Evolutionary conservation across 2,797 vertebrate species (phyloP), one percentile per base, ranked within the genome.

Genomic region (Pantherophis vulpinus): DNA sequence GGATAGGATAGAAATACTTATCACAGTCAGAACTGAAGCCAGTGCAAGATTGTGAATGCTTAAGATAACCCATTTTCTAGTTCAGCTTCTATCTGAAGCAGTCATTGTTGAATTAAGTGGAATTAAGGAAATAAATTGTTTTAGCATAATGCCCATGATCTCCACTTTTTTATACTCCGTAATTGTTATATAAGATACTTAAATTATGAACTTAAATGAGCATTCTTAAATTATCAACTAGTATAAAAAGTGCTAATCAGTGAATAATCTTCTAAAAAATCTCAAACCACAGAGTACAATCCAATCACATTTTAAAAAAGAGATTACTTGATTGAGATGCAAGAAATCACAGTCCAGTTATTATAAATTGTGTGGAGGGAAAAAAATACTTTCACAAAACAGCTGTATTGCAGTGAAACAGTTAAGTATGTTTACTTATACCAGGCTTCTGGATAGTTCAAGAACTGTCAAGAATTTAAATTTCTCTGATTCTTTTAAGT

Each of bases 181-280:
- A 96, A 94, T 83, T 88, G 89, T 94, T 83, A 91, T 94, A 27
- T 94, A 94, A 95, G 37, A 58, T 54, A 88, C 54, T 96, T 97
- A 96, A 96, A 96, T 96, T 96, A 95, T 88, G 92, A 97, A 94
- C 96, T 97, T 83, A 83, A 47, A 83, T 94, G 94, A 94, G 29
- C 59, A 66, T 54, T 83, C 23, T 96, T 97, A 96, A 96, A 96
- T 96, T 95, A 95, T 87, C 91, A 97, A 93, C 96, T 97, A 97
- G 95, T 96, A 96, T 96, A 96, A 96, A 97, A 97, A 97, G 97
- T 97, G 97, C 97, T 97, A 96, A 95, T 96, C 94, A 96, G 54
- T 70, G 95, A 96, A 95, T 94, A 94, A 92, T 95, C 32, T 90
- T 94, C 63, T 13, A 74, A 95, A 96, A 89, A 89, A 92, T 27